Percentiles rank a stretch among this genome's conserved stretches.
Conservation (phyloP, 1,140 invertebrate genomes). For the Ectropis grisescens region DNA sequence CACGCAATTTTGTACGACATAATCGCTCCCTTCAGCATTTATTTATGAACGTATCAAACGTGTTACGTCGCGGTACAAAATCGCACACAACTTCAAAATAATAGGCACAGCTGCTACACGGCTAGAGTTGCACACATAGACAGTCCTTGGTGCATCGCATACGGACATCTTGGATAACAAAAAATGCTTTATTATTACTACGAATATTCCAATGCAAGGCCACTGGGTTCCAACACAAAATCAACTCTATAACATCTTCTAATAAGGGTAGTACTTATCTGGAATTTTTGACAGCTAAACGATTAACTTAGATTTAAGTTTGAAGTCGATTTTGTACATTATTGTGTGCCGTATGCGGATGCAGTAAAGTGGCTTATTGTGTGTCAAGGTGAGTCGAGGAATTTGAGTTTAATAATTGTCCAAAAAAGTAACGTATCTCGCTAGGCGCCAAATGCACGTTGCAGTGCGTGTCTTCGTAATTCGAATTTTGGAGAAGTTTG, state of each 20-base stretch:
- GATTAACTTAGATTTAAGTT: conserved; percentile 57
- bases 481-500: conserved; percentile 26
- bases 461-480: conserved; percentile 29
- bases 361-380: too few species aligned
- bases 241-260: conserved; percentile 14
- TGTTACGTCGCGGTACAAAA: conserved; percentile 12
- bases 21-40: conserved; percentile 14
- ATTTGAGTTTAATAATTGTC: conserved; percentile 59
- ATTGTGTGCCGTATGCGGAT: too few species aligned
- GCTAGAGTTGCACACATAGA: conserved; percentile 43
- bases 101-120: conserved; percentile 59
- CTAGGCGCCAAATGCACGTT: conserved; percentile 60
- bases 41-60: conserved; percentile 24
- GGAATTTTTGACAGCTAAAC: conserved; percentile 1
- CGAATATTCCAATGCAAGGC: conserved; percentile 51
- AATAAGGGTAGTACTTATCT: conserved; percentile 5
- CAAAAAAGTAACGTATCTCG: conserved; percentile 49
- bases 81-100: conserved; percentile 32
- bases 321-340: too few species aligned
- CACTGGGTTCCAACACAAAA: conserved; percentile 16
- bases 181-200: conserved; percentile 68
- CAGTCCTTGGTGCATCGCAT: conserved; percentile 52
- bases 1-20: conserved; percentile 41
- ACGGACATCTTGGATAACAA: conserved; percentile 53
- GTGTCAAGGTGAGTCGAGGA: conserved; percentile 17